Conservation (phyloP, 2,797 vertebrate genomes). For the Rhinichthys osculus region DNA sequence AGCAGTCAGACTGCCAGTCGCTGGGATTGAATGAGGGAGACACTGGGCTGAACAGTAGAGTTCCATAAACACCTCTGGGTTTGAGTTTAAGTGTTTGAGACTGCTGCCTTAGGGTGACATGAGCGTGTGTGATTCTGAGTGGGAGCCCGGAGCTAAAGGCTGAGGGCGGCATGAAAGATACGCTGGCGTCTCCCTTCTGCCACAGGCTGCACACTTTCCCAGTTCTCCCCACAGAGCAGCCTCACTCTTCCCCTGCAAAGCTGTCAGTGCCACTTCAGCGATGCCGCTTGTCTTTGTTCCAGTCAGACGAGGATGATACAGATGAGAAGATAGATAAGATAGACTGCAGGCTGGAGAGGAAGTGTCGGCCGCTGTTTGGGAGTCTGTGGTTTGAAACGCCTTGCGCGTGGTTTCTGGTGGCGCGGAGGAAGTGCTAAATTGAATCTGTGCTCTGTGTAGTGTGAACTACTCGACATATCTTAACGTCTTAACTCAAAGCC, state of each 20-base stretch:
- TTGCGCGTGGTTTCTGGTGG: conserved; percentile 26
- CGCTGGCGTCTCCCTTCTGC: conserved; percentile 56
- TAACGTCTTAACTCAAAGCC: conserved; percentile 17
- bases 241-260: conserved; percentile 47
- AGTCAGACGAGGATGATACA: conserved; percentile 43
- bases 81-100: conserved; percentile 65
- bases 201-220: conserved; percentile 60
- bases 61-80: conserved; percentile 56
- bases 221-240: conserved; percentile 45
- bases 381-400: conserved; percentile 18
- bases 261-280: conserved; percentile 44
- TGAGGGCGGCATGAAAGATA: conserved; percentile 50
- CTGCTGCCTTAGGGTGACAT: conserved; percentile 71
- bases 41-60: conserved; percentile 47
- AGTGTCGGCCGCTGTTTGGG: conserved; percentile 26
- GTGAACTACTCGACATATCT: conserved; percentile 30
- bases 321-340: conserved; percentile 46
- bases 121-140: conserved; percentile 70
- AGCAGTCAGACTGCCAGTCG: conserved; percentile 44
- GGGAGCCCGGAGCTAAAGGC: conserved; percentile 57
- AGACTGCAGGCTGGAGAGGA: conserved; percentile 39
- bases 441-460: conserved; percentile 25
- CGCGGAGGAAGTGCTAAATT: conserved; percentile 33
- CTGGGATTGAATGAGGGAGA: conserved; percentile 48
- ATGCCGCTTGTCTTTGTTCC: conserved; percentile 48